Conservation (phyloP, 2,888 invertebrate species). For the Erebia ligea region DNA sequence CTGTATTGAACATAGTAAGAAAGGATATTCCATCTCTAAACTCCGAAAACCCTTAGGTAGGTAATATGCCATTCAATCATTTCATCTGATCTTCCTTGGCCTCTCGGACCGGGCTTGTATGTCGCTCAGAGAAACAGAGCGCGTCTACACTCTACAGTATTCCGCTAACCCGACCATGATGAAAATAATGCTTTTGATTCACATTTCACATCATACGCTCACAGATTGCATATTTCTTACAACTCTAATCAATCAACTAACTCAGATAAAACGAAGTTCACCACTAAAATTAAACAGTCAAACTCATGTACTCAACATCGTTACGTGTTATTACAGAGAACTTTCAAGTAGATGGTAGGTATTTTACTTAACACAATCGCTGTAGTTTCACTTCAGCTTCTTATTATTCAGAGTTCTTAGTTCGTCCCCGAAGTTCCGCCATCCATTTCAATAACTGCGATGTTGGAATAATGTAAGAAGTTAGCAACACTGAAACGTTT, state of each 20-base stretch:
- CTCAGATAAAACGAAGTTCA: conserved; percentile 29
- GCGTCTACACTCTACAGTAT: too few relatives aligned
- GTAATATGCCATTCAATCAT: too few relatives aligned
- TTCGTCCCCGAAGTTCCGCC: conserved; percentile 63
- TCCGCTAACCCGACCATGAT: too few relatives aligned
- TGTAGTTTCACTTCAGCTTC: conserved; percentile 59
- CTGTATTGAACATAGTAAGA: too few relatives aligned
- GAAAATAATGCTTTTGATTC: too few relatives aligned
- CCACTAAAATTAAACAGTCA: conserved; percentile 50
- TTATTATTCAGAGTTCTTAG: conserved; percentile 68
- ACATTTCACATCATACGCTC: too few relatives aligned
- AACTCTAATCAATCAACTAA: conserved; percentile 18
- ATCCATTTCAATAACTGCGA: conserved; percentile 68
- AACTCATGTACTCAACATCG: conserved; percentile 43
- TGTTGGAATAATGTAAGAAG: conserved; percentile 60
- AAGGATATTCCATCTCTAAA: too few relatives aligned
- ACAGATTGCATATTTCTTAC: background rate
- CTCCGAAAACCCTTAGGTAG: too few relatives aligned
- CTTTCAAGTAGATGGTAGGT: conserved; percentile 42
- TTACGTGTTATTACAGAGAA: conserved; percentile 42
- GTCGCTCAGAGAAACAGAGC: too few relatives aligned
- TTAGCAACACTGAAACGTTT: conserved; percentile 53
- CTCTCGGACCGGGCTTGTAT: too few relatives aligned
- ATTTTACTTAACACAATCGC: conserved; percentile 66
- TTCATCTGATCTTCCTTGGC: too few relatives aligned